Base-by-base conservation (phyloP, 2,888 invertebrate genomes). In the Calameuta filiformis region DNA sequence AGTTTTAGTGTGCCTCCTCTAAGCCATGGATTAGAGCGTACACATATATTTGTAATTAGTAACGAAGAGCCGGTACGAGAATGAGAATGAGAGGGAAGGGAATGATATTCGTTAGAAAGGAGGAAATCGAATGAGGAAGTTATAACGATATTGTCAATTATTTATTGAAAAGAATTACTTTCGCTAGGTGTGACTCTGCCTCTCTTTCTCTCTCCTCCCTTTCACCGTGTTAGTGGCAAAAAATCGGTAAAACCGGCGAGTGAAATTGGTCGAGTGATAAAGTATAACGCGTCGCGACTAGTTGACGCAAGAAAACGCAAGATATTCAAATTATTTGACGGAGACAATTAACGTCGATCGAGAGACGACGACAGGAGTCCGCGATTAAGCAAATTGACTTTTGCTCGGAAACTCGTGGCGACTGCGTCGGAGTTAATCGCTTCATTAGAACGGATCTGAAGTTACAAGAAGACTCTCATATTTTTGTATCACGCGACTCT, bases 281-380 rank as follows among this genome's bases (percentile, higher is more conserved):
- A 23, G 12, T 3, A 12, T 15, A 69, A 69, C 69, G 69, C 11
- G 30, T 31, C 69, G 69, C 30, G 9, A 69, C 12, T 30, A 0
- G 1, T 69, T 33, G 30, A 33, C 33, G 69, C 11, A 30, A 74
- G 69, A 75, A 79, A 80, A 80, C 75, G 73, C 68, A 79, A 83
- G 81, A 85, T 69, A 77, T 73, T 79, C 74, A 79, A 82, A 81
- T 80, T 76, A 83, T 83, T 78, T 80, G 73, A 76, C 74, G 78
- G 77, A 79, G 78, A 75, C 79, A 79, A 82, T 85, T 84, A 81
- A 82, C 82, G 80, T 81, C 81, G 80, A 85, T 84, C 82, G 81
- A 82, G 81, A 15, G 15, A 40, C 77, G 37, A 68, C 76, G 77
- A 75, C 81, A 82, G 79, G 82, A 79, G 77, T 35, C 35, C 75